Conservation (phyloP, 2,113 vertebrate genomes). For the Phrynosoma blainvillii region DNA sequence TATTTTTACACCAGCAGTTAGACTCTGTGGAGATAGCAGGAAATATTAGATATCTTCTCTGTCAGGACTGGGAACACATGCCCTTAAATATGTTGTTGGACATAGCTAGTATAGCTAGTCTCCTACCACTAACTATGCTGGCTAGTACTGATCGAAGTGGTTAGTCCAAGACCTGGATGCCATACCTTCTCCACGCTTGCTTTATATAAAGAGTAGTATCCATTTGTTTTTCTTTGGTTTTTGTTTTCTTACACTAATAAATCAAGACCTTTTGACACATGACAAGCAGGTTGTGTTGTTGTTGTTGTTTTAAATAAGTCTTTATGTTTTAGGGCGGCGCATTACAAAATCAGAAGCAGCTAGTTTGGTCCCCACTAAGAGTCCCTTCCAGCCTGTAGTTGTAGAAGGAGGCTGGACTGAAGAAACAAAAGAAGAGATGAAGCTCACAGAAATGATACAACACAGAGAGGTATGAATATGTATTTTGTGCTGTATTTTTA, state of each 20-base stretch:
- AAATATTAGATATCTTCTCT: neutral
- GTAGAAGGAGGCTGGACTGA: constrained; percentile 61
- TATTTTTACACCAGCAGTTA: neutral
- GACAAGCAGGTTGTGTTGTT: no score
- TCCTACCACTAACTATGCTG: neutral
- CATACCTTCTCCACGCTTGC: neutral
- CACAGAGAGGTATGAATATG: constrained; percentile 48
- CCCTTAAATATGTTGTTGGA: no score
- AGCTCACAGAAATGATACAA: constrained; percentile 56
- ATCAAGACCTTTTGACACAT: neutral
- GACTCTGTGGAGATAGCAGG: neutral
- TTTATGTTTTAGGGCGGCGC: constrained; percentile 41
- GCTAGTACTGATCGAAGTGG: neutral
- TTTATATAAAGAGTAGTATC: neutral
- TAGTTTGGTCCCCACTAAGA: constrained; percentile 45
- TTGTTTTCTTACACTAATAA: neutral
- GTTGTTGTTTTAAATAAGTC: neutral
- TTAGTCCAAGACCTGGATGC: neutral
- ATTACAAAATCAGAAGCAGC: constrained; percentile 37
- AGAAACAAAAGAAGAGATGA: constrained; percentile 56
- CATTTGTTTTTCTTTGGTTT: neutral
- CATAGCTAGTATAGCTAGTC: neutral
- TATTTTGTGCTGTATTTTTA: neutral
- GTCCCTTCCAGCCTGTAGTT: constrained; percentile 35
- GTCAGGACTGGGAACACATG: neutral